Evolutionary conservation across 2,888 invertebrate genomes (phyloP).

Genomic region (Rhagophthalmus giganteus): DNA sequence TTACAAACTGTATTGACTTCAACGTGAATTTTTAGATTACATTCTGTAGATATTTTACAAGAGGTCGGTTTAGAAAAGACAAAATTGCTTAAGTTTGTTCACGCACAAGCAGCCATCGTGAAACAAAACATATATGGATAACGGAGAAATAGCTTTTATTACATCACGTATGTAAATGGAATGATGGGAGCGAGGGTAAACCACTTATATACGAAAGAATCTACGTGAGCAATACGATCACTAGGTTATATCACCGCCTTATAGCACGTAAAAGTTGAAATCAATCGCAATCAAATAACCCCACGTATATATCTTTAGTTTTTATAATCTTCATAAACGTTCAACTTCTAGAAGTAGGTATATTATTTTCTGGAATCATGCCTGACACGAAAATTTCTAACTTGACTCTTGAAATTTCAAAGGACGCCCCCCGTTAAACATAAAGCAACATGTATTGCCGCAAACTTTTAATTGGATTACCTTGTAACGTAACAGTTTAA

Average conservation of each 20-base stretch:
- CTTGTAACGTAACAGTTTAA: too few species aligned
- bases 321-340: slow-evolving; percentile 13
- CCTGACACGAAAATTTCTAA: neutral
- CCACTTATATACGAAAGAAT: slow-evolving; percentile 31
- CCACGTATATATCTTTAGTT: slow-evolving; percentile 7
- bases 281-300: slow-evolving; percentile 24
- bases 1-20: too few species aligned
- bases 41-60: too few species aligned
- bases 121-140: slow-evolving; percentile 32
- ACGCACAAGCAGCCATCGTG: slow-evolving; percentile 26
- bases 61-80: neutral
- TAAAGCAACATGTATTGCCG: neutral
- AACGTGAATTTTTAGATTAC: too few species aligned
- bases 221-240: slow-evolving; percentile 27
- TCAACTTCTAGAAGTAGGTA: neutral
- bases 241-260: slow-evolving; percentile 16
- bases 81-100: slow-evolving; percentile 30
- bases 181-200: slow-evolving; percentile 34
- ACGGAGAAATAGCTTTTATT: slow-evolving; percentile 35
- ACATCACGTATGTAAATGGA: slow-evolving; percentile 39
- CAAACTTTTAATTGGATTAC: too few species aligned
- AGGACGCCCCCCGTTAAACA: neutral
- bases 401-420: neutral
- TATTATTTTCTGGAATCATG: neutral
- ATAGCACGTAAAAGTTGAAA: slow-evolving; percentile 24